Evolutionary conservation across 2,888 invertebrate species (phyloP), one percentile per base, ranked within the genome.

Genomic region (Chalcosyrphus nemorum): DNA sequence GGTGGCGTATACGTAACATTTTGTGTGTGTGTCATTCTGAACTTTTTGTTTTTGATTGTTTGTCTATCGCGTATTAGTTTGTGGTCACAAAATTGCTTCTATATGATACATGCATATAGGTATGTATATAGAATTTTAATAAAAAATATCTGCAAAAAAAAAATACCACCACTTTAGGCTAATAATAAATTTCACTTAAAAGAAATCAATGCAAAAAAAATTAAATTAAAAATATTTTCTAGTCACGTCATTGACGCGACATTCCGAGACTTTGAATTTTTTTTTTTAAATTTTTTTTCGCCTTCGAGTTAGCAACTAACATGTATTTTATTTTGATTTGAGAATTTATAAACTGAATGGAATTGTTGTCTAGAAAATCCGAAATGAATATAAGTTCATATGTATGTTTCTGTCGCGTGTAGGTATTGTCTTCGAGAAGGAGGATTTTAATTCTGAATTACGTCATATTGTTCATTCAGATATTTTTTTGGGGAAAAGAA

Each of bases 1-100:
- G 71, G 71, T 82, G 65, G 77, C 77, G 81, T 82, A 77, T 77
- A 77, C 77, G 77, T 77, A 66, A 71, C 29, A 19, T 75, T 43
- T 70, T 71, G 56, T 50, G 32, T n/a, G 2, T 17, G 71, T 11
- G 15, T 41, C 29, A 5, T 57, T 50, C 6, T 7, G n/a, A 0
- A 15, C 32, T 7, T 63, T 17, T 35, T 4, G 6, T 11, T 17
- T 32, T 24, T 5, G n/a, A 6, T 43, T 13, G 9, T 38, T 41
- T n/a, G 11, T 27, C 38, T 38, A 38, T 50, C 5, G 6, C 13
- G 32, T 9, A 15, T 63, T 9, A n/a, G 13, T 24, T 52, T 57
- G 52, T 38, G 43, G 52, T 41, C 52, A 15, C 57, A 19, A 45
- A 70, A 9, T 57, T 38, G 19, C 17, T 4, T 29, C 65, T 13